Evolutionary conservation across 1,140 invertebrate genomes (phyloP), one percentile per base, ranked within the genome.

Genomic region (Sarcophaga peregrina): DNA sequence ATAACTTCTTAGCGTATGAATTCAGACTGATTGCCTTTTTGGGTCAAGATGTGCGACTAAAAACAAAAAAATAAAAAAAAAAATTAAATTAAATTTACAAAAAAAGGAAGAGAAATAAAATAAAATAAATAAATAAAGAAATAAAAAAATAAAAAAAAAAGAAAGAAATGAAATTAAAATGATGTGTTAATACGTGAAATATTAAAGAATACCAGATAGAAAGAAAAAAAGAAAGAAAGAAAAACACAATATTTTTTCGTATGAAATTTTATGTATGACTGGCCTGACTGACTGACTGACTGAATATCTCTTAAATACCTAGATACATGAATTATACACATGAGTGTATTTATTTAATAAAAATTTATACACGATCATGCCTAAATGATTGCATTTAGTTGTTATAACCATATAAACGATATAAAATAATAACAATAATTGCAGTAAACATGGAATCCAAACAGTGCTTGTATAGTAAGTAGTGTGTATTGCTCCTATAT

Each of bases 141-240:
- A 37, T 2, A 37, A 37, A 68, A 68, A 68, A 58, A 58, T 15
- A 58, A 58, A 37, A 37, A 37, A 58, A 58, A 58, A 58, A 15
- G 54, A 58, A 58, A 58, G 6, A 58, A 58, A 58, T 58, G 7
- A 58, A 58, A 58, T n/a, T 20, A 20, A 68, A 68, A 68, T 68
- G n/a, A 68, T 68, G 62, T 68, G 62, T 68, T 68, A 68, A 68
- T 68, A 68, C 62, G 62, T 68, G 62, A 25, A 68, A 25, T 68
- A 20, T 20, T 25, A 68, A 25, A 20, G 62, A 68, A 68, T 68
- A 2, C 9, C 8, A 68, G 20, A 68, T 2, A 37, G 25, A 37
- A 37, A 37, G 25, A 37, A 37, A 37, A 4, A 37, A 37, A 4
- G 25, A 37, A 37, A 37, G 25, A 37, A 37, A 37, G 25, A 37